A percentile compares a stretch with the other conserved stretches of the same genome.
phyloP scores from a whole-genome alignment of 2,888 invertebrate genomes.

The Drosophila paranaensis region DNA sequence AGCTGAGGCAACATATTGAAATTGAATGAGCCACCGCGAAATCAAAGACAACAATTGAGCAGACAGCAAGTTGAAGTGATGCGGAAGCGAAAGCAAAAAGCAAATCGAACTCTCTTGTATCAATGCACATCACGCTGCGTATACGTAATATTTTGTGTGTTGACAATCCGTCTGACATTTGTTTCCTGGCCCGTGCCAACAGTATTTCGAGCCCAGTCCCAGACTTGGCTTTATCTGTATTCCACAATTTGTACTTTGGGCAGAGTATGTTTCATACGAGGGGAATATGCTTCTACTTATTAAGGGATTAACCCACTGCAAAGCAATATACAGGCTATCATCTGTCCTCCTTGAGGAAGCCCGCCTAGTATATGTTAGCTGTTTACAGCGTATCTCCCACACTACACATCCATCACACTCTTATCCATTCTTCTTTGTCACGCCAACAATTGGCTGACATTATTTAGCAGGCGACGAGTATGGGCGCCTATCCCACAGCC shows the following conservation, averaged over 20 bases:
- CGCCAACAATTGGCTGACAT: slow-evolving; percentile 36
- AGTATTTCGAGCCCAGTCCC: not conserved
- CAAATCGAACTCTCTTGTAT: slow-evolving; percentile 28
- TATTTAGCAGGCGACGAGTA: slow-evolving; percentile 21
- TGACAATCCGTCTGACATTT: slow-evolving; percentile 59
- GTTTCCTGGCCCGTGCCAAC: slow-evolving; percentile 52
- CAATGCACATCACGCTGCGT: slow-evolving; percentile 55
- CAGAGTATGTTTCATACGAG: not conserved
- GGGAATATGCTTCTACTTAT: too few species aligned
- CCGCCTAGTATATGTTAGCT: not conserved
- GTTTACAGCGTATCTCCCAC: not conserved
- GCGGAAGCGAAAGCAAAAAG: slow-evolving; percentile 49
- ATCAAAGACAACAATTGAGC: slow-evolving; percentile 55
- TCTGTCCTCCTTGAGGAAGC: too few species aligned
- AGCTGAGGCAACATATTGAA: slow-evolving; percentile 39
- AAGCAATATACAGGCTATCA: too few species aligned
- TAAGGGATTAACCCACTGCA: too few species aligned
- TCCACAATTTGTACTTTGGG: too few species aligned
- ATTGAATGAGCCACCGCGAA: slow-evolving; percentile 47
- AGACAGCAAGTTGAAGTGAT: slow-evolving; percentile 39
- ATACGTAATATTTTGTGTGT: slow-evolving; percentile 64
- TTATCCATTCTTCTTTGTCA: slow-evolving; percentile 21
- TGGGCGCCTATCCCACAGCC: slow-evolving; percentile 25
- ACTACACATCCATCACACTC: not conserved
- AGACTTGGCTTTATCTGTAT: not conserved